Evolutionary conservation across 1,140 invertebrate genomes (phyloP).

Genomic region (Zophobas morio): DNA sequence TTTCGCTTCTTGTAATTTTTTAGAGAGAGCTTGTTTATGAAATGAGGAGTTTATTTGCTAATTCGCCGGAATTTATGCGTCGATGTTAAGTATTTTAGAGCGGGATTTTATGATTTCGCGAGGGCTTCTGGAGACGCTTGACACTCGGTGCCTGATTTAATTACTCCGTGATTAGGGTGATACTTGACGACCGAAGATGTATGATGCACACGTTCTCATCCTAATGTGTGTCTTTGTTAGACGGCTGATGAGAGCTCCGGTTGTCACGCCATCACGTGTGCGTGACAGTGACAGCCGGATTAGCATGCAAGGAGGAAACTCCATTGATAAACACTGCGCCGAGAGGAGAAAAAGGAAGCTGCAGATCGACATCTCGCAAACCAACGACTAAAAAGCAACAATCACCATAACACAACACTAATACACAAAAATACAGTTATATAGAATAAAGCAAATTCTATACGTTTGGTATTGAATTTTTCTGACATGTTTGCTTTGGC

Average conservation of each 20-base stretch:
- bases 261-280: conserved; percentile 2
- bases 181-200: conserved; percentile 13
- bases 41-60: not conserved
- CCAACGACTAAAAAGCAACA: no score
- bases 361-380: not conserved
- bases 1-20: conserved; percentile 11
- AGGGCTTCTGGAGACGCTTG: not conserved
- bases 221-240: conserved; percentile 8
- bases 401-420: no score
- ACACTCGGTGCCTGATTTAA: not conserved
- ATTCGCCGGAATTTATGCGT: no score
- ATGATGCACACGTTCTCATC: conserved; percentile 7
- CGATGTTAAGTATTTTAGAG: no score
- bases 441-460: no score
- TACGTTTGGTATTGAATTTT: no score
- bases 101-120: no score
- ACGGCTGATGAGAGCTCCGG: not conserved
- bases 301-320: not conserved
- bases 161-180: conserved; percentile 10
- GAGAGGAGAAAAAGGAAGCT: not conserved
- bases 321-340: conserved; percentile 10
- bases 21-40: not conserved
- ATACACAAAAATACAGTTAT: no score
- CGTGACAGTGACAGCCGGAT: conserved; percentile 7
- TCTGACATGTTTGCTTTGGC: no score